Conservation (phyloP, 1,140 invertebrate genomes). For the Ruditapes philippinarum region DNA sequence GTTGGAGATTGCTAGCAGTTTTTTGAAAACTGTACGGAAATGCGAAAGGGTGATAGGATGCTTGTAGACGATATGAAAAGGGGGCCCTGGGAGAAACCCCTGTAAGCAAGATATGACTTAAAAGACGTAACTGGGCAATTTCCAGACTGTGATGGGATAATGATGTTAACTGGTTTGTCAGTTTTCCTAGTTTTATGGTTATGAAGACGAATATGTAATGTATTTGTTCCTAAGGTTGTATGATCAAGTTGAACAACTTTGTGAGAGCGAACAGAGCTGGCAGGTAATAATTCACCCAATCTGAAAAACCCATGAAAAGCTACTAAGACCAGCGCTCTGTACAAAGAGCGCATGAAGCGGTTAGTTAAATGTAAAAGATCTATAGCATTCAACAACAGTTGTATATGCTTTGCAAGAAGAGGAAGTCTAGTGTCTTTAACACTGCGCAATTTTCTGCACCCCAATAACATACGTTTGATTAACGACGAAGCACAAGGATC, state of each 20-base stretch:
- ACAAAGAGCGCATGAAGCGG: not conserved
- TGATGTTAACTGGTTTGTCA: constrained; percentile 19
- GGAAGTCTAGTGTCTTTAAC: not conserved
- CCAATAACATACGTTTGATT: not conserved
- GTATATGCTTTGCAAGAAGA: not conserved
- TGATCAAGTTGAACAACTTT: constrained; percentile 24
- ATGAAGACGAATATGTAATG: not conserved
- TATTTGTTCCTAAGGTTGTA: not conserved
- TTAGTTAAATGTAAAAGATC: not conserved
- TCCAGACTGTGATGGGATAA: not conserved
- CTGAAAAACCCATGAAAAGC: constrained; percentile 41
- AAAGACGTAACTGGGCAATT: constrained; percentile 6
- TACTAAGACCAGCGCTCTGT: not conserved
- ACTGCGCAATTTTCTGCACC: not conserved
- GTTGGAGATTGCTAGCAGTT: not conserved
- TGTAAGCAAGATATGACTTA: not conserved
- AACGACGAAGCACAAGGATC: constrained; percentile 15
- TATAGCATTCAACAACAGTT: not conserved
- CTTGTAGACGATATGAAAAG: constrained; percentile 10
- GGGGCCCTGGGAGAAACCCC: not conserved
- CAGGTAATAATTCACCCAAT: constrained; percentile 6
- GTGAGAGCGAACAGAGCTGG: not conserved
- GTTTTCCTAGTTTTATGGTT: constrained; percentile 16
- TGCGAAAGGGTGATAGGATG: not conserved
- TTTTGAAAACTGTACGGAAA: not conserved